These are phyloP conservation scores for Mactra quadrangularis DNA, from an alignment of 1,140 invertebrate species.

Conservation along the genomic window DNA sequence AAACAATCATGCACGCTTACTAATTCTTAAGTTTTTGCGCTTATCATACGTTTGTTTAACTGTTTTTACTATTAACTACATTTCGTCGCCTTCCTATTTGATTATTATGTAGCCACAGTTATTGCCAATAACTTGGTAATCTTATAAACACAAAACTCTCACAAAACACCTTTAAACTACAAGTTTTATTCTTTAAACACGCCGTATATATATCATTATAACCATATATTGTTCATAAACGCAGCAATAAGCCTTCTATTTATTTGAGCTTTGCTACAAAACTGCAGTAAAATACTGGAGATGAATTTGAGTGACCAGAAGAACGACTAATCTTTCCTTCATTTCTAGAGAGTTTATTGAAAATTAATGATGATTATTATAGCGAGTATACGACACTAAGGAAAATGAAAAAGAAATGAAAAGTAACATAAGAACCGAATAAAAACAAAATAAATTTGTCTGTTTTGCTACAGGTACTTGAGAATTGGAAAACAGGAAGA, in stretches of 20 bases:
- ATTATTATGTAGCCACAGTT: constrained; percentile 14
- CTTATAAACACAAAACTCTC: constrained; percentile 4
- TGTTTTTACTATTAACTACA: too few species aligned
- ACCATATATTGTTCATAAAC: constrained; percentile 48
- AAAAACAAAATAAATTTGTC: constrained; percentile 53
- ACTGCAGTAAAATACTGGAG: constrained; percentile 28
- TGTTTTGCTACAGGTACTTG: not conserved
- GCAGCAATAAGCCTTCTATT: constrained; percentile 29
- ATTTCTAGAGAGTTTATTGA: constrained; percentile 57
- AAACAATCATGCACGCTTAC: too few species aligned
- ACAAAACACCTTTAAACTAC: constrained; percentile 34
- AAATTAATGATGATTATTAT: constrained; percentile 63
- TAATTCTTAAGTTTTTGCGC: too few species aligned
- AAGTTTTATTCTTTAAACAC: constrained; percentile 39
- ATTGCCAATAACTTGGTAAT: constrained; percentile 36
- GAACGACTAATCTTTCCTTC: not conserved
- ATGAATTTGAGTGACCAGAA: constrained; percentile 34
- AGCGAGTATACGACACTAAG: constrained; percentile 35
- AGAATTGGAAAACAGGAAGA: too few species aligned
- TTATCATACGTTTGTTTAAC: too few species aligned
- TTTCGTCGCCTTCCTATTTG: constrained; percentile 15
- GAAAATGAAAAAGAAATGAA: constrained; percentile 53
- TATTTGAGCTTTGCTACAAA: constrained; percentile 44
- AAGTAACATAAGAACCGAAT: constrained; percentile 52
- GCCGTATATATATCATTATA: constrained; percentile 31